Base-by-base conservation (phyloP, 2,888 invertebrate species). In the Patella caerulea region DNA sequence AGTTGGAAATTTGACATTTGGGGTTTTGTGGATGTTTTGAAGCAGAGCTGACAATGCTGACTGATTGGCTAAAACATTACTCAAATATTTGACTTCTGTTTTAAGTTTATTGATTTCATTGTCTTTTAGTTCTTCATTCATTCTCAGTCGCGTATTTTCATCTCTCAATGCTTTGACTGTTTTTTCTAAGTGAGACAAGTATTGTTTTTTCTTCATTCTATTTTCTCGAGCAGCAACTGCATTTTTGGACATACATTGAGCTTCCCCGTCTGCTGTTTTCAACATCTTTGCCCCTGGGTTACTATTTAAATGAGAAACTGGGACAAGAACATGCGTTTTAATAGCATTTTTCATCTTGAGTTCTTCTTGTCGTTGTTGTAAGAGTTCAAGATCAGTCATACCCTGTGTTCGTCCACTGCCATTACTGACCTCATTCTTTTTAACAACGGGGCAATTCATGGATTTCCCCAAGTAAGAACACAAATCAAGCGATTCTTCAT, bases 191-290 rank as follows among this genome's bases (percentile, higher is more conserved):
- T 53, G 65, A 54, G 74, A 52, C 29, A 79, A 24, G 19, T 79
- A 79, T 53, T 74, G 73, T 74, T 79, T 79, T 72, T 79, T 79
- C 69, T 74, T 79, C 15, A 72, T 45, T 29, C 79, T 73, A 73
- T 79, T 79, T 52, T 79, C 79, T 70, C 79, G 76, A 34, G 79
- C 79, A 71, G 79, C 79, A 59, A 79, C 71, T 1, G 79, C 79
- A 76, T 79, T 79, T 56, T 79, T 79, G 70, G 79, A 79, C 65
- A 65, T 65, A 9, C 19, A 65, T 12, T 19, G 65, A 0, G 45
- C 9, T 45, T 45, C 45, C 45, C 45, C 9, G 45, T 45, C 45
- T 45, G 7, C 45, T 45, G 45, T 45, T 45, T 45, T 45, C 45
- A 0, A 9, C 45, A 45, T 45, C 45, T 45, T 9, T 45, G 45